Percentiles rank a stretch among this genome's conserved stretches.
Conservation (phyloP, 2,113 vertebrate genomes). For the Ariopsis seemanni region DNA sequence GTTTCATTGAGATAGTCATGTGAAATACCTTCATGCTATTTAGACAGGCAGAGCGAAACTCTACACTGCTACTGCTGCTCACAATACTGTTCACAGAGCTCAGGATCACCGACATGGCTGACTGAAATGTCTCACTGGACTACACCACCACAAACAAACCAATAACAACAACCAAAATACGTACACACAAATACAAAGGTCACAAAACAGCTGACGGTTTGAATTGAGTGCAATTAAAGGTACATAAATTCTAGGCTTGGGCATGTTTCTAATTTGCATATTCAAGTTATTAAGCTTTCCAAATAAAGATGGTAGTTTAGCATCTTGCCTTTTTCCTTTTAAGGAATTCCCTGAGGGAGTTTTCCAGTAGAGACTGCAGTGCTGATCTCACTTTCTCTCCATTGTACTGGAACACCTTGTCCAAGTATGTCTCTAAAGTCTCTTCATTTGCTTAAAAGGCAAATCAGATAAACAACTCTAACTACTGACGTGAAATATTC, state of each 20-base stretch:
- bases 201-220: background rate
- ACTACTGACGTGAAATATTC: background rate
- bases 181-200: background rate
- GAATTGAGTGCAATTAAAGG: background rate
- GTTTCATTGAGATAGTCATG: background rate
- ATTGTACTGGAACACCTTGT: constrained; percentile 71
- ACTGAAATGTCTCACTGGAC: constrained; percentile 63
- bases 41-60: constrained; percentile 71
- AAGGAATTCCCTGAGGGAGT: constrained; percentile 54
- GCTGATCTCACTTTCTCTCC: constrained; percentile 58
- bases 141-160: constrained; percentile 42
- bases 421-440: constrained; percentile 69
- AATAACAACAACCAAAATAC: constrained; percentile 33
- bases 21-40: constrained; percentile 69
- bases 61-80: constrained; percentile 68
- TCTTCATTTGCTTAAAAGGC: constrained; percentile 61
- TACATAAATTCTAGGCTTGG: background rate
- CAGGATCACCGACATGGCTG: constrained; percentile 66
- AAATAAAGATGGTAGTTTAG: background rate
- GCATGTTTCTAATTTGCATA: background rate
- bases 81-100: constrained; percentile 67
- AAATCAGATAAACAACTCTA: background rate
- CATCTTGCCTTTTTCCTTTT: constrained; percentile 62
- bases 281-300: background rate
- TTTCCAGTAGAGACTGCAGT: constrained; percentile 64